Evolutionary conservation across 2,888 invertebrate species (phyloP), one percentile per base, ranked within the genome.

Genomic region (Tenthredo distinguenda): DNA sequence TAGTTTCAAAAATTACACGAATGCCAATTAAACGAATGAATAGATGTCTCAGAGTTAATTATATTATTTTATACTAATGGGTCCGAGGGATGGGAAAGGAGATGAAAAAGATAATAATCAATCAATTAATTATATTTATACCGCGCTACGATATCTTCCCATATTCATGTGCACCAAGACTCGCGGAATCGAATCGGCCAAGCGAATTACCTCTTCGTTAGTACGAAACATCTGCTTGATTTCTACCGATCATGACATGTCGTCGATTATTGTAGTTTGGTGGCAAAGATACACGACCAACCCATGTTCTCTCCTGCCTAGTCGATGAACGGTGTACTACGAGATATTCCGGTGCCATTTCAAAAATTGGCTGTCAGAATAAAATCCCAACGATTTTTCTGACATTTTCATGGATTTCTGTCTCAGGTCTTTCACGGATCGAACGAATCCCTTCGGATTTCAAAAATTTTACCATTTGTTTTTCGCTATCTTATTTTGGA

Each of bases 121-220:
- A 31, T 31, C 6, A 10, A 21, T 62, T 31, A 21, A 68, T 65
- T 65, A 65, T 26, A 65, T 26, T 26, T 65, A 31, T 26, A 2
- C 7, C 1, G 10, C 26, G 65, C 65, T 65, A 68, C 68, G 68
- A 68, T 26, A 15, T 34, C 15, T 68, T 18, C 6, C 34, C 6
- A 68, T 15, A 68, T 34, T 31, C 18, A 7, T 68, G 7, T 18
- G 18, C 12, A 5, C 2, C 12, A 18, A 34, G 15, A 34, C 18
- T 34, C 18, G n/a, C 55, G 68, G 68, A 34, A 68, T 15, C 18
- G 34, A 18, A 34, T 68, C 68, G 18, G 18, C 34, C 6, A 68
- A 34, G 68, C 68, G 34, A 68, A 68, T 55, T 55, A 55, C 34
- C 34, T 68, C 68, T 68, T 68, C 68, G 68, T 68, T 68, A 68